Base-by-base conservation (phyloP, 2,888 invertebrate genomes). In the Gerris lacustris region DNA sequence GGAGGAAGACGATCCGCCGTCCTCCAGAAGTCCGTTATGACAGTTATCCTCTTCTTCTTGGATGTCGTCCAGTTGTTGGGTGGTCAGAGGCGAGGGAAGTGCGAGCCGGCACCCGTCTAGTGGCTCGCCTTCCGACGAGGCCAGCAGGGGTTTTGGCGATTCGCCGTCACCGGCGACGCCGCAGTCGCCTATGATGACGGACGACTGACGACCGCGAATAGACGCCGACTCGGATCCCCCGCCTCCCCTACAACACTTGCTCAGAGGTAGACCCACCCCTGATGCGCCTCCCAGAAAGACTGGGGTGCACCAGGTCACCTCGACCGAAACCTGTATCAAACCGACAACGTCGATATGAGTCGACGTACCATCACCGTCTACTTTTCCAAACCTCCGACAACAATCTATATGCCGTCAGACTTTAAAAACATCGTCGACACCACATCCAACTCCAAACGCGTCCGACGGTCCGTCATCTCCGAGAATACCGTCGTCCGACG, bases 1-100 rank as follows among this genome's bases (percentile, higher is more conserved):
- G 70, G 63, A 69, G 72, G 67, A 71, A 70, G 55, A 63, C 68
- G 62, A 71, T 73, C 71, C 69, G 67, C 71, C 72, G 72, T 17
- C 74, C 68, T 73, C 73, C 63, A 71, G 71, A 62, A 73, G 71
- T 9, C 70, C 74, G 55, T 55, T 72, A 18, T 76, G 71, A n/a
- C 70, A 73, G 55, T 55, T 72, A 17, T 76, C 76, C 67, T 76
- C 76, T 64, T 75, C 73, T 69, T 76, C 76, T 67, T 76, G 75
- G 72, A 76, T 76, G 72, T 76, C 72, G 70, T 75, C 74, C 55
- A 74, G 70, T 66, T 74, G 73, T 70, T 73, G 55, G 62, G 55
- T 18, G 47, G 69, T 63, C 62, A 72, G 45, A 9, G 67, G 15
- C 62, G 70, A 62, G 43, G 72, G 67, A 5, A 72, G 72, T 17